These are phyloP conservation scores for Listronotus oregonensis DNA, from an alignment of 1,140 invertebrate genomes.

Conservation along the genomic window DNA sequence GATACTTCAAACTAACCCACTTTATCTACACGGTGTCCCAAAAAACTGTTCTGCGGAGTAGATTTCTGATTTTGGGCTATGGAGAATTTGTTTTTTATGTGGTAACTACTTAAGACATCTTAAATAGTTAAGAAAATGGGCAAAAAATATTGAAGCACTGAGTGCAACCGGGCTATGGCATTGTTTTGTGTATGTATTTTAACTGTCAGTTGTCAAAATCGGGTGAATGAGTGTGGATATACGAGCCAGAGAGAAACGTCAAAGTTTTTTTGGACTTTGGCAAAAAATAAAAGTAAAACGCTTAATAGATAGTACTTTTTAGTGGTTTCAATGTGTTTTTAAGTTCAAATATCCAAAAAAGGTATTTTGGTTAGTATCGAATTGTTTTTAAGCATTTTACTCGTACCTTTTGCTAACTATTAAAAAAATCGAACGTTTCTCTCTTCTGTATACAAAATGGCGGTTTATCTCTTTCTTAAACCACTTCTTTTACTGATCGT, in stretches of 20 bases:
- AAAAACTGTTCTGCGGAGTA: conserved; percentile 10
- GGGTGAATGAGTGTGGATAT: conserved; percentile 24
- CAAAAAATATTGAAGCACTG: conserved; percentile 57
- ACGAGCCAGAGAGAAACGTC: not conserved
- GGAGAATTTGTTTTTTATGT: conserved; percentile 49
- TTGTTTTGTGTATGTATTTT: conserved; percentile 41
- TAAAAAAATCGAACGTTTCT: not conserved
- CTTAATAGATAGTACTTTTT: not conserved
- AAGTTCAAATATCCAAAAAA: too few species aligned
- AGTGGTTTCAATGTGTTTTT: too few species aligned
- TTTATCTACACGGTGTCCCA: not conserved
- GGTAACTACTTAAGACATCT: conserved; percentile 41
- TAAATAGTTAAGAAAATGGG: conserved; percentile 46
- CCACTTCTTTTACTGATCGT: conserved; percentile 14
- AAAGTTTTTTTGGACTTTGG: not conserved
- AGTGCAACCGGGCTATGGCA: conserved; percentile 57
- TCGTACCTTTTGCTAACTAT: too few species aligned
- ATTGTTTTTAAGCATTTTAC: too few species aligned
- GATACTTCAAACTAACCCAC: not conserved
- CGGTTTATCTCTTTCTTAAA: not conserved
- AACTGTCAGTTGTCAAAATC: conserved; percentile 45
- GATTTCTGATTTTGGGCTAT: conserved; percentile 52
- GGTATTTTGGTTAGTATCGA: too few species aligned
- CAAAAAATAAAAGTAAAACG: not conserved
- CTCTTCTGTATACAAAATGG: not conserved